These are phyloP conservation scores for Acanthaster planci DNA, from an alignment of 35 echinoderm and acorn worm species.

Conservation along the genomic window DNA sequence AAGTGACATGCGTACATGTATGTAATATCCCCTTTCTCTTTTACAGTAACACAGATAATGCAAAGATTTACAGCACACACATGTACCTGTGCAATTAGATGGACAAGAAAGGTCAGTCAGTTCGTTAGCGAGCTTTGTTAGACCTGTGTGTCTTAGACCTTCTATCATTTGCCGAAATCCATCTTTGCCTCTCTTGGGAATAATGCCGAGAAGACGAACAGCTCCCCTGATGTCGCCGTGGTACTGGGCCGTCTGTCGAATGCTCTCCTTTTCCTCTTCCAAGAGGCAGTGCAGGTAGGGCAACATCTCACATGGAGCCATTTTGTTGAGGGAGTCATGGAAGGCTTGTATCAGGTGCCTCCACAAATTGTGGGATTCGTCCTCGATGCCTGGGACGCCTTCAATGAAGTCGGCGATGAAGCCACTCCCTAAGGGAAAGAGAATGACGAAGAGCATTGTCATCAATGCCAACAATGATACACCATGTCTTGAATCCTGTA, in stretches of 20 bases:
- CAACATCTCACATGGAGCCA: not conserved
- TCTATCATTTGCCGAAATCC: not conserved
- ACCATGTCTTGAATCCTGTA: too few species aligned
- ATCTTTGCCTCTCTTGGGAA: not conserved
- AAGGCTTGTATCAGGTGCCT: not conserved
- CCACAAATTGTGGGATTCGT: not conserved
- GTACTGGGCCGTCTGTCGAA: not conserved
- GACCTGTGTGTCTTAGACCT: not conserved
- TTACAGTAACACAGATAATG: too few species aligned
- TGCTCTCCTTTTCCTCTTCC: not conserved
- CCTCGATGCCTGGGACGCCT: not conserved
- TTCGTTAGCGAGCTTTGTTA: not conserved
- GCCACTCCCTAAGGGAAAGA: not conserved
- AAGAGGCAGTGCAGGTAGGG: not conserved
- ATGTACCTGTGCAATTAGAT: not conserved
- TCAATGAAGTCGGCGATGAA: not conserved
- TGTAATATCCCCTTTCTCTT: too few species aligned
- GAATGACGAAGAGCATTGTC: not conserved
- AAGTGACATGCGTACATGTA: too few species aligned
- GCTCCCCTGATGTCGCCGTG: not conserved
- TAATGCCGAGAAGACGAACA: not conserved
- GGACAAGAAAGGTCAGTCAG: not conserved
- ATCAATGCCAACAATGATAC: not conserved
- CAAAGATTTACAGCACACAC: not conserved
- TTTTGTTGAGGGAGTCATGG: not conserved